phyloP scores from a whole-genome alignment of 2,888 invertebrate species.

The Monopis laevigella region DNA sequence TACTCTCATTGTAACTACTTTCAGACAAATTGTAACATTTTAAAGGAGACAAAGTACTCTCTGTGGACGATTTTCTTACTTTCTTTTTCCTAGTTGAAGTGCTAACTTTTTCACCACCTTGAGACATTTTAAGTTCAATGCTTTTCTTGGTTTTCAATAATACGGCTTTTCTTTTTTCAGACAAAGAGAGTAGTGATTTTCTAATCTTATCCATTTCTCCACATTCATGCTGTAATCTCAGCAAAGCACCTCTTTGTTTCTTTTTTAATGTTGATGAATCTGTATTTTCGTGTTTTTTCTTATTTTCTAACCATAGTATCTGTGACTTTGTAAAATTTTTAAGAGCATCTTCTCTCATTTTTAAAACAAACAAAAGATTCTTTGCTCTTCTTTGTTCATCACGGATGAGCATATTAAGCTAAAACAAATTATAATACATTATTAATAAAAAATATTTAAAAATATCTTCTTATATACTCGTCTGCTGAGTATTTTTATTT shows the following conservation, averaged over 20 bases:
- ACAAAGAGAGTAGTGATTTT: constrained; percentile 46
- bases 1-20: constrained; percentile 49
- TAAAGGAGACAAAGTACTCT: constrained; percentile 39
- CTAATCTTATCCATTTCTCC: constrained; percentile 72
- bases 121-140: constrained; percentile 41
- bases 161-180: constrained; percentile 49
- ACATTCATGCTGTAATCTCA: constrained; percentile 73
- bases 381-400: constrained; percentile 61
- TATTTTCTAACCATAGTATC: constrained; percentile 56
- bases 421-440: constrained; percentile 11
- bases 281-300: constrained; percentile 52
- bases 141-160: constrained; percentile 56
- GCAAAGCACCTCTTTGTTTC: constrained; percentile 71
- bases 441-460: too few relatives aligned
- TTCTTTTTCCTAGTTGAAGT: constrained; percentile 50
- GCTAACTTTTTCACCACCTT: constrained; percentile 36
- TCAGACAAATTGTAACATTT: constrained; percentile 58
- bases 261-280: constrained; percentile 68
- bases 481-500: too few relatives aligned
- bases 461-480: too few relatives aligned
- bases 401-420: constrained; percentile 61
- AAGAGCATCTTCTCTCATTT: constrained; percentile 58
- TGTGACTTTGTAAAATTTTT: constrained; percentile 60
- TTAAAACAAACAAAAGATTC: constrained; percentile 51
- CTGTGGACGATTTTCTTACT: constrained; percentile 30